A percentile compares a stretch with the other conserved stretches of the same genome.
Conservation (phyloP, 2,797 vertebrate species). For the Falco columbarius region DNA sequence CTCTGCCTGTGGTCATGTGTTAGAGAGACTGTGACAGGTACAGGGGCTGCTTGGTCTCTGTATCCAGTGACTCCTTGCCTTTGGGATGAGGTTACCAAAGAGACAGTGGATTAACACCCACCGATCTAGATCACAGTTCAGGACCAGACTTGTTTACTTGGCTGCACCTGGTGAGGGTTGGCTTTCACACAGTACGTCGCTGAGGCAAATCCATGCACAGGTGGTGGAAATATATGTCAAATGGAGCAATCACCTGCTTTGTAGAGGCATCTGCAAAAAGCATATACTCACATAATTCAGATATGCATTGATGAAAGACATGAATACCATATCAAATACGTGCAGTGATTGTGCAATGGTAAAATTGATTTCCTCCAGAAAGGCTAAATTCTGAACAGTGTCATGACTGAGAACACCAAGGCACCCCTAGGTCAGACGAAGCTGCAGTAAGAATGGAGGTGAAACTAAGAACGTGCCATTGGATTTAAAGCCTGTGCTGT, state of each 20-base stretch:
- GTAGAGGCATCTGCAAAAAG: neutral
- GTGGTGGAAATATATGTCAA: neutral
- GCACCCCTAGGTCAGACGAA: neutral
- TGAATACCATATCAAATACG: neutral
- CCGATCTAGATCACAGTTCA: neutral
- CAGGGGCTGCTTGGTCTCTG: neutral
- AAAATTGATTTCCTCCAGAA: neutral
- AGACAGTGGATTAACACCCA: neutral
- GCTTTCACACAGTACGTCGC: neutral
- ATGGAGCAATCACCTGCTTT: neutral
- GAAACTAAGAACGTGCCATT: neutral
- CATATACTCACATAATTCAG: neutral
- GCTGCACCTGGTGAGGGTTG: neutral
- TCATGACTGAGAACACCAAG: neutral
- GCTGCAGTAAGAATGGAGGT: neutral
- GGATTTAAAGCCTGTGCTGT: neutral
- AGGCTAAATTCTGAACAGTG: neutral
- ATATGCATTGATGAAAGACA: neutral
- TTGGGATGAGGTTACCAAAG: neutral
- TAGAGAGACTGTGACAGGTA: neutral
- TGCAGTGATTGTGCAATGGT: neutral
- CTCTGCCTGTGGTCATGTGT: neutral
- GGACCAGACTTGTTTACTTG: neutral
- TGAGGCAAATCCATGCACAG: neutral
- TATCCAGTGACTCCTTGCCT: neutral